Evolutionary conservation across 2,888 invertebrate species (phyloP).

Genomic region (Thecophora atra): DNA sequence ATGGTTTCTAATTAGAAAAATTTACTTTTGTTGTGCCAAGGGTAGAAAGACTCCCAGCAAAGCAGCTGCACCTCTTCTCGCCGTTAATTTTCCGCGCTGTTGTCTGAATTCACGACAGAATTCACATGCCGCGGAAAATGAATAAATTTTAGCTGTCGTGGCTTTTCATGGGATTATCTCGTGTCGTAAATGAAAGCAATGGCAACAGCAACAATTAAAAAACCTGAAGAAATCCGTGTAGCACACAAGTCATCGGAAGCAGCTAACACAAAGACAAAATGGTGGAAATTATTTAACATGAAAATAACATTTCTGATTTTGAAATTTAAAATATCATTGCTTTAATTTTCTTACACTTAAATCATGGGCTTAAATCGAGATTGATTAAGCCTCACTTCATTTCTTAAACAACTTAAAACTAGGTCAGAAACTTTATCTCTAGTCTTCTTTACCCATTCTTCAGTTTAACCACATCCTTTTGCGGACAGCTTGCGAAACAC

Average conservation of each 20-base stretch:
- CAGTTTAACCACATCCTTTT: neutral
- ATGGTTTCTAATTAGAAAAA: slow-evolving; percentile 63
- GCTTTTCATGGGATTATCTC: neutral
- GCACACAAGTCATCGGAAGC: no score
- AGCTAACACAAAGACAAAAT: no score
- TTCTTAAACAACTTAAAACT: no score
- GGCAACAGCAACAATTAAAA: neutral
- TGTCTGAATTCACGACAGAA: slow-evolving; percentile 18
- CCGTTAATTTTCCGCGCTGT: neutral
- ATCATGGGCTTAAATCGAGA: no score
- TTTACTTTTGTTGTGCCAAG: slow-evolving; percentile 47
- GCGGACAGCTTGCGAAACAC: neutral
- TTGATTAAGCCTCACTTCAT: no score
- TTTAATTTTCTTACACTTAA: no score
- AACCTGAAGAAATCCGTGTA: no score
- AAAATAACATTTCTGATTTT: no score
- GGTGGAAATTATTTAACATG: no score
- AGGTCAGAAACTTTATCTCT: neutral
- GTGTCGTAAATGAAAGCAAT: neutral
- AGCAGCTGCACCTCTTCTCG: neutral
- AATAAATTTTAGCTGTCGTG: slow-evolving; percentile 24
- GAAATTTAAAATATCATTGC: no score
- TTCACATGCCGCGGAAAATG: slow-evolving; percentile 28
- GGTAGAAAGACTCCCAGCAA: neutral
- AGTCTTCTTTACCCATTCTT: neutral